phyloP scores from a whole-genome alignment of 2,797 vertebrate species.

The Sciaenops ocellatus region DNA sequence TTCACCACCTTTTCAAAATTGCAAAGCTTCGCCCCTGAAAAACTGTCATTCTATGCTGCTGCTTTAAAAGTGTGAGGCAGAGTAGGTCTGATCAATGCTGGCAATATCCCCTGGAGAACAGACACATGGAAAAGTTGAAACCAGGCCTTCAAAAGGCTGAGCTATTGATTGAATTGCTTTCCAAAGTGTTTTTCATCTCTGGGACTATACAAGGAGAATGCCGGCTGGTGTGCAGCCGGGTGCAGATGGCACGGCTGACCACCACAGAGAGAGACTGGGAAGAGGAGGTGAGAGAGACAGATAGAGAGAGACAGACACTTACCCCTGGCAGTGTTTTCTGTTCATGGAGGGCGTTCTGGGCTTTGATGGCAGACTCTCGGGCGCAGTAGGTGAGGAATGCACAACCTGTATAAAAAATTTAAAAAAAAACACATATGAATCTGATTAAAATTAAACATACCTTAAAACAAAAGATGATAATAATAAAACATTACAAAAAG shows the following conservation, averaged over 20 bases:
- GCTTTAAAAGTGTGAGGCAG: conserved; percentile 66
- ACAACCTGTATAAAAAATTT: conserved; percentile 90
- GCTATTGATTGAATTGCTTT: conserved; percentile 83
- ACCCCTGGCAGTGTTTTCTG: conserved; percentile 99
- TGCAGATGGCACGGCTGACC: conserved; percentile 75
- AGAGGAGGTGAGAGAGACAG: conserved; percentile 19
- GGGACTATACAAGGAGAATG: conserved; percentile 67
- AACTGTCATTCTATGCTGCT: conserved; percentile 73
- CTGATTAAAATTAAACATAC: conserved; percentile 1
- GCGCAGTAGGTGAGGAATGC: conserved; percentile 99
- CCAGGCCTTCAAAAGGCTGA: conserved; percentile 79
- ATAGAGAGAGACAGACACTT: conserved; percentile 77
- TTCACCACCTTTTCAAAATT: conserved; percentile 54
- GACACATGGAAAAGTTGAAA: conserved; percentile 80
- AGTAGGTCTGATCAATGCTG: conserved; percentile 81
- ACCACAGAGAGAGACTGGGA: conserved; percentile 33
- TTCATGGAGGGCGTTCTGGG: conserved; percentile 97
- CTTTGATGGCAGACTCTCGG: conserved; percentile 98
- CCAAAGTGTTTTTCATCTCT: conserved; percentile 78
- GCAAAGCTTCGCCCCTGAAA: conserved; percentile 59
- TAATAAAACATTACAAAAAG: neutral
- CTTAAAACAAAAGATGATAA: neutral
- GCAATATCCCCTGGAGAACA: conserved; percentile 74
- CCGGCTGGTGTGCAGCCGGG: conserved; percentile 68
- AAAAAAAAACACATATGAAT: conserved; percentile 44